Base-by-base conservation (phyloP, 2,888 invertebrate species). In the Kryphioiulus occultus region DNA sequence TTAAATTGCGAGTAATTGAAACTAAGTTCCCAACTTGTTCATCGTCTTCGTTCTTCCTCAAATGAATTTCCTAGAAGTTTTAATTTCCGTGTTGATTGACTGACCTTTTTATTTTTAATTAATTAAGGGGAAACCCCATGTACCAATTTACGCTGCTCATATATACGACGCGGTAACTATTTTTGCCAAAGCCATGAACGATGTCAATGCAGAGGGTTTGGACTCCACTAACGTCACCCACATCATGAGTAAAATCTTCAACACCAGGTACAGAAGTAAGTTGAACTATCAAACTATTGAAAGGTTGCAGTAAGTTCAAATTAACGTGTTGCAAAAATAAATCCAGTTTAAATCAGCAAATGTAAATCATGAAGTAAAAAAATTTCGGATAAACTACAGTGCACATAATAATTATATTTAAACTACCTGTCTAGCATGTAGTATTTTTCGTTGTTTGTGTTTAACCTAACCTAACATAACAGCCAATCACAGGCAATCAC, bases 111-210 rank as follows among this genome's bases (percentile, higher is more conserved):
- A 19, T 19, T 78, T 78, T 32, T 84, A 22, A 19, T 44, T 86
- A 15, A 19, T 44, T 19, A 5, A 53, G 84, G 35, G 35, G 1
- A 84, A 84, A 84, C 84, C 39, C 22, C 96, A 95, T 92, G 95
- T 97, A 84, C 95, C 96, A 78, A 96, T 98, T 90, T 97, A 97
- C 92, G 98, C 98, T 88, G 97, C 97, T 83, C 97, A 98, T 92
- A 94, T 98, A 90, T 99, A 98, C 92, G 99, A 99, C 93, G 97
- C 99, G 0, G 96, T 99, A 68, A 95, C 95, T 91, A 93, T 99
- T 47, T 99, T 99, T 92, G 98, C 98, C 32, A 94, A 94, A 90
- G 98, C 98, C 0, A 93, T 98, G 90, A 94, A 97, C 91, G 94
- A 95, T 90, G 93, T 97, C 84, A 89, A 97, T 88, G 91, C 91